Evolutionary conservation across 1,140 invertebrate genomes (phyloP).

Genomic region (Saxidomus purpurata): DNA sequence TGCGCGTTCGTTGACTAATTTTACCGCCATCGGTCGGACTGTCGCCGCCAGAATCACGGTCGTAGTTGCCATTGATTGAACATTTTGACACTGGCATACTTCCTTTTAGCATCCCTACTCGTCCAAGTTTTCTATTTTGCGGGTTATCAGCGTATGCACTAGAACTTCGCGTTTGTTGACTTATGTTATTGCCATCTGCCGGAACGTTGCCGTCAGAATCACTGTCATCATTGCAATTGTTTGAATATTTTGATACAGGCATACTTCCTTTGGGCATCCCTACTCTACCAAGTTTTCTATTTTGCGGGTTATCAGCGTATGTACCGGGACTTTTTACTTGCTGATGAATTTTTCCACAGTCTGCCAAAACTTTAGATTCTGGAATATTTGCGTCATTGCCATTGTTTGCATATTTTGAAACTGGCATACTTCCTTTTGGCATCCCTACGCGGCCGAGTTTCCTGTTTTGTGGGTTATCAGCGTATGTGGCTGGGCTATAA

Average conservation of each 20-base stretch:
- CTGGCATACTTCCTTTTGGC: not conserved
- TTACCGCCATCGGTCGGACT: not conserved
- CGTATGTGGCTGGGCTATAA: no score
- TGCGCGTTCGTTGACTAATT: no score
- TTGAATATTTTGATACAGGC: not conserved
- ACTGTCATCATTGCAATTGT: not conserved
- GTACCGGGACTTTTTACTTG: not conserved
- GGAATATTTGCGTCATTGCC: not conserved
- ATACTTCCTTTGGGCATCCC: not conserved
- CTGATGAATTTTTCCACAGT: not conserved
- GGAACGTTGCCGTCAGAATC: not conserved
- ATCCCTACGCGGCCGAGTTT: not conserved
- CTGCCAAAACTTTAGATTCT: not conserved
- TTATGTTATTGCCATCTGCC: not conserved
- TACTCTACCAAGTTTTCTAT: slow-evolving; percentile 24
- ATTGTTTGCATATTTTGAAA: not conserved
- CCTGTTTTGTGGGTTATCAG: not conserved
- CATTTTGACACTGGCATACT: not conserved
- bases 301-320: slow-evolving; percentile 61
- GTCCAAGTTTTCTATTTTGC: slow-evolving; percentile 55
- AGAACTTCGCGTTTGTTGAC: not conserved
- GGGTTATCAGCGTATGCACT: slow-evolving; percentile 57
- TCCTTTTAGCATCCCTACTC: slow-evolving; percentile 64
- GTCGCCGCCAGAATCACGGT: not conserved
- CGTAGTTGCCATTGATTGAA: not conserved